These are phyloP conservation scores for Peromyscus leucopus DNA, from an alignment of 2,113 vertebrate species.

Conservation along the genomic window DNA sequence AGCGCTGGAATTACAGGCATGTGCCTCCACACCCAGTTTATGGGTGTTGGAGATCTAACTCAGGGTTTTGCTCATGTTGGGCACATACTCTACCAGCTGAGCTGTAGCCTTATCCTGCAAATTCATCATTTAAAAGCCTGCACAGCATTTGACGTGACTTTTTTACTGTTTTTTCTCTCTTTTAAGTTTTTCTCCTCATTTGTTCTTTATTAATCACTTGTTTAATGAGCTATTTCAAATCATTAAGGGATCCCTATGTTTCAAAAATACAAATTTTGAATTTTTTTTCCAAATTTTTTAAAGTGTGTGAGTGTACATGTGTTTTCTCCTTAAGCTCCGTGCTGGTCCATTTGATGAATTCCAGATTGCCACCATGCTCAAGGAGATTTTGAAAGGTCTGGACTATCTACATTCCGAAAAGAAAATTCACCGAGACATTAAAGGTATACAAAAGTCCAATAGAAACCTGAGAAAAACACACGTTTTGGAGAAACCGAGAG, in stretches of 20 bases:
- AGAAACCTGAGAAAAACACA: conserved; percentile 45
- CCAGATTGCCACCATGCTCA: conserved; percentile 95
- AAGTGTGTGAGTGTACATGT: background rate
- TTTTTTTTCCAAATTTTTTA: conserved; percentile 44
- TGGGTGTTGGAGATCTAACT: background rate
- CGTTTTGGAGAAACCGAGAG: conserved; percentile 49
- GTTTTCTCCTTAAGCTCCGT: conserved; percentile 87
- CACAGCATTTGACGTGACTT: conserved; percentile 16
- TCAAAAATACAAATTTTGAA: conserved; percentile 55
- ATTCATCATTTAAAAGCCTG: background rate
- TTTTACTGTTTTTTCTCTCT: conserved; percentile 11
- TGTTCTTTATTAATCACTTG: too few relatives aligned
- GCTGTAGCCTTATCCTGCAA: background rate
- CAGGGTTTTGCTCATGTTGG: background rate
- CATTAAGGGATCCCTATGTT: conserved; percentile 51
- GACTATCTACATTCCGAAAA: conserved; percentile 96
- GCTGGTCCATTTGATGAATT: conserved; percentile 94
- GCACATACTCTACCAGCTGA: background rate
- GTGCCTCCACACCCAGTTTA: background rate
- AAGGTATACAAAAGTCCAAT: conserved; percentile 86
- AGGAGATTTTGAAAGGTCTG: conserved; percentile 94
- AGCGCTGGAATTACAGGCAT: background rate
- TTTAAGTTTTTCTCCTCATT: conserved; percentile 1
- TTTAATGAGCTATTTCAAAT: conserved; percentile 42
- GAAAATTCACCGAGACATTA: conserved; percentile 96